Evolutionary conservation across 2,888 invertebrate species (phyloP).

Genomic region (Prosopocoilus inquinatus): DNA sequence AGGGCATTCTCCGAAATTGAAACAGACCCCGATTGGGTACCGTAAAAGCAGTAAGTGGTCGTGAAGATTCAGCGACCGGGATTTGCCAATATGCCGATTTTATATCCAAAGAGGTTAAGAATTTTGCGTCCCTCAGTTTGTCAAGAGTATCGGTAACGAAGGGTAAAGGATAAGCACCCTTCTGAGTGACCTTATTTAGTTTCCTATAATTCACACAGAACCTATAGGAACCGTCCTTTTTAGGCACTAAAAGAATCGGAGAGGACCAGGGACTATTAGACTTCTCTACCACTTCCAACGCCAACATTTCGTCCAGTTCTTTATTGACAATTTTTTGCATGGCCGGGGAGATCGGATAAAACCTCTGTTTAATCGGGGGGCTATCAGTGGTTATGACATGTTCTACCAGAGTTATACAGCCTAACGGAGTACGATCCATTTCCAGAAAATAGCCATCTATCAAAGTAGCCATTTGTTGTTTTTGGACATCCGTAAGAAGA

Average conservation of each 20-base stretch:
- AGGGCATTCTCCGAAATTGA: slow-evolving; percentile 32
- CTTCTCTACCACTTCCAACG: slow-evolving; percentile 27
- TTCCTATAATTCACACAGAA: slow-evolving; percentile 37
- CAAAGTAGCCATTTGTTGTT: no score
- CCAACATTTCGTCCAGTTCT: slow-evolving; percentile 28
- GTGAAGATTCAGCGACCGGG: slow-evolving; percentile 12
- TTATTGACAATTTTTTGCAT: slow-evolving; percentile 26
- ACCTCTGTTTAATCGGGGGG: slow-evolving; percentile 27
- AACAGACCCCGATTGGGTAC: slow-evolving; percentile 24
- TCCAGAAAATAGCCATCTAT: background rate
- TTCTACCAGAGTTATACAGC: slow-evolving; percentile 12
- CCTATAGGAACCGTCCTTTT: slow-evolving; percentile 29
- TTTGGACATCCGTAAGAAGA: background rate
- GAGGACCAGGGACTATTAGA: slow-evolving; percentile 26
- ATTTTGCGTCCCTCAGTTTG: slow-evolving; percentile 33
- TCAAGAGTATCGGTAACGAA: slow-evolving; percentile 34
- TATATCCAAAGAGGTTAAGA: slow-evolving; percentile 36
- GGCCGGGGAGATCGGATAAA: slow-evolving; percentile 31
- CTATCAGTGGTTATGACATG: slow-evolving; percentile 7
- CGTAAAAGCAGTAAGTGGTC: slow-evolving; percentile 23
- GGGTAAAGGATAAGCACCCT: slow-evolving; percentile 37
- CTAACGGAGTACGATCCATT: background rate
- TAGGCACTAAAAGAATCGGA: slow-evolving; percentile 22
- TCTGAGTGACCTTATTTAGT: slow-evolving; percentile 34
- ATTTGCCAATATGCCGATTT: slow-evolving; percentile 37